Base-by-base conservation (phyloP, 2,797 vertebrate species). In the Rhincodon typus region DNA sequence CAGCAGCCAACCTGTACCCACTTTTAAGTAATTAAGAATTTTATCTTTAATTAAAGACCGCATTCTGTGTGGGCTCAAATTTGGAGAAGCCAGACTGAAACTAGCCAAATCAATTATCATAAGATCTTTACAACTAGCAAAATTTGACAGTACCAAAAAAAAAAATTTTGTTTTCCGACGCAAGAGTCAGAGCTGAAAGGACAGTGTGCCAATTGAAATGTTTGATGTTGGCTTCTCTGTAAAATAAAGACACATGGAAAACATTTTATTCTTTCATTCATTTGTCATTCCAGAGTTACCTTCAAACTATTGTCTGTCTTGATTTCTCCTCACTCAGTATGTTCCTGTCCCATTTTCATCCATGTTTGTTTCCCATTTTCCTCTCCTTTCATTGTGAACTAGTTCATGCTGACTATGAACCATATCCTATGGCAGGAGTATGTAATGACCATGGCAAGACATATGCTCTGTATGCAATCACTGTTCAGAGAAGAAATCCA, bases 361-460 rank as follows among this genome's bases (percentile, higher is more conserved):
- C 77, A 74, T 74, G 12, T 95, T 95, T 95, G 94, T 95, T 74
- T 30, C 46, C 84, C 86, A 84, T 69, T 69, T 30, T 90, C 46
- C 70, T 34, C 38, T 50, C 94, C 88, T 97, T 97, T 96, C 95
- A 97, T 97, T 97, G 42, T 95, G 96, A 62, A 97, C 96, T 98
- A 99, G 98, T 98, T 98, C 98, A 98, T 97, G 97, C 98, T 99
- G 98, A 98, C 98, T 98, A 97, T 98, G 98, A 98, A 97, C 98
- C 98, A 97, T 98, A 98, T 98, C 98, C 98, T 97, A 98, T 98
- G 98, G 97, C 99, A 99, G 99, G 99, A 97, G 99, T 99, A 97
- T 99, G 99, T 97, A 99, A 99, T 84, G 99, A 99, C 97, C 99
- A 99, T 0, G 99, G 99, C 96, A 99, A 99, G 98, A 99, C 99